These are phyloP conservation scores for Alfaro cultratus DNA, from an alignment of 2,797 vertebrate genomes.

Conservation along the genomic window DNA sequence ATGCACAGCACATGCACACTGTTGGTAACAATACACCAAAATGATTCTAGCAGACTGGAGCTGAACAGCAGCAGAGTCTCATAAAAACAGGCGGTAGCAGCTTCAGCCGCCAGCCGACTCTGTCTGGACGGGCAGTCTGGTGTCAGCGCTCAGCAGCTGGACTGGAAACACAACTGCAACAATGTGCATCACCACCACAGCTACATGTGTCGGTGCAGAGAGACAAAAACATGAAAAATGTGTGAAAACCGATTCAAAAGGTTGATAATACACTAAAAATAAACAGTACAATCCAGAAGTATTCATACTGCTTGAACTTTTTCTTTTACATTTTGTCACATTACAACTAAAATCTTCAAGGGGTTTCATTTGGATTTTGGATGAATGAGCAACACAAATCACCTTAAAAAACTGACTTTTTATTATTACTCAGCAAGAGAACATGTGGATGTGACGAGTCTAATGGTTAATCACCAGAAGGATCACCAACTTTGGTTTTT, in stretches of 20 bases:
- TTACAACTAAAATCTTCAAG: neutral
- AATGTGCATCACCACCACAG: neutral
- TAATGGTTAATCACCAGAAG: neutral
- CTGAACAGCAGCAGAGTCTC: slow-evolving; percentile 50
- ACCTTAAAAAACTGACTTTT: neutral
- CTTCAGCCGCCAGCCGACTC: slow-evolving; percentile 37
- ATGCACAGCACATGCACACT: slow-evolving; percentile 36
- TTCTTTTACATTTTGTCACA: neutral
- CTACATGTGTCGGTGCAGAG: neutral
- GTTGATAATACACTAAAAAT: neutral
- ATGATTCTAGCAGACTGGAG: slow-evolving; percentile 55
- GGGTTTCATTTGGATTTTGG: neutral
- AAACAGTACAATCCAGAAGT: neutral
- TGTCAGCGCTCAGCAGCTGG: slow-evolving; percentile 47
- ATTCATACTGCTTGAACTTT: neutral
- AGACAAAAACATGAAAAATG: neutral
- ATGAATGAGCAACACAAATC: neutral
- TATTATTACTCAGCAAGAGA: neutral
- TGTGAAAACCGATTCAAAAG: neutral
- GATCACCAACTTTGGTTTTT: neutral
- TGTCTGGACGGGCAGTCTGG: slow-evolving; percentile 57
- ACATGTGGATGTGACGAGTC: neutral
- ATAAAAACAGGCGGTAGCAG: slow-evolving; percentile 62
- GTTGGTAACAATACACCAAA: slow-evolving; percentile 45
- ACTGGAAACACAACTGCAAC: slow-evolving; percentile 18